Percentiles rank a stretch among this genome's conserved stretches.
Conservation (phyloP, 2,888 invertebrate genomes). For the Boloria euphrosyne region DNA sequence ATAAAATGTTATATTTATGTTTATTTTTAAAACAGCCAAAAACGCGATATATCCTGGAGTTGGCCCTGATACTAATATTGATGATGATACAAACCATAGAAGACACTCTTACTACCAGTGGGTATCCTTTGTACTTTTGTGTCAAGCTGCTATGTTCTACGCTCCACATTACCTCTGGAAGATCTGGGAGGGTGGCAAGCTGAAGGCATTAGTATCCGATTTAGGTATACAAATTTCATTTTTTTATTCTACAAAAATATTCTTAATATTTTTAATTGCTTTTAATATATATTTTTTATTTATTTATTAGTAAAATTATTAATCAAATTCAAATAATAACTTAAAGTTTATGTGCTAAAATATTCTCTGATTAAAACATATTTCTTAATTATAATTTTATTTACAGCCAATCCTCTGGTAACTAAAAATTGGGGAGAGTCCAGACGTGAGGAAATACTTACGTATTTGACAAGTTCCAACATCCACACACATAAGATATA, state of each 20-base stretch:
- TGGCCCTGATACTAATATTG: slow-evolving; percentile 63
- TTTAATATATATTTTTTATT: too few relatives aligned
- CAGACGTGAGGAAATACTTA: slow-evolving; percentile 79
- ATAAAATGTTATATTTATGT: too few relatives aligned
- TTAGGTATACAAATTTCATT: slow-evolving; percentile 63
- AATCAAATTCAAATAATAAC: too few relatives aligned
- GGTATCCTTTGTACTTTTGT: slow-evolving; percentile 86
- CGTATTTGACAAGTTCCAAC: slow-evolving; percentile 81
- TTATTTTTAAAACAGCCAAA: slow-evolving; percentile 60
- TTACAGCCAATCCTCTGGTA: slow-evolving; percentile 78
- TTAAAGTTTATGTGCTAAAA: too few relatives aligned
- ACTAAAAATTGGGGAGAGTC: slow-evolving; percentile 80
- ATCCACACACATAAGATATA: slow-evolving; percentile 84
- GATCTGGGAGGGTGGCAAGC: slow-evolving; percentile 85
- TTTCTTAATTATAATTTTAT: slow-evolving; percentile 42
- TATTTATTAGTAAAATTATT: too few relatives aligned
- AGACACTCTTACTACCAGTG: slow-evolving; percentile 87
- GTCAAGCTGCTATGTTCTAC: slow-evolving; percentile 87
- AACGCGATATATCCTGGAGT: slow-evolving; percentile 79
- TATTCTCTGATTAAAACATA: background rate
- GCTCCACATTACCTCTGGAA: slow-evolving; percentile 88
- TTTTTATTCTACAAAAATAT: slow-evolving; percentile 19
- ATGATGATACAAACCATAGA: slow-evolving; percentile 74
- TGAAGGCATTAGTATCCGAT: slow-evolving; percentile 83
- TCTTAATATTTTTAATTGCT: background rate